Base-by-base conservation (phyloP, 2,888 invertebrate species). In the Eristalis tenax region DNA sequence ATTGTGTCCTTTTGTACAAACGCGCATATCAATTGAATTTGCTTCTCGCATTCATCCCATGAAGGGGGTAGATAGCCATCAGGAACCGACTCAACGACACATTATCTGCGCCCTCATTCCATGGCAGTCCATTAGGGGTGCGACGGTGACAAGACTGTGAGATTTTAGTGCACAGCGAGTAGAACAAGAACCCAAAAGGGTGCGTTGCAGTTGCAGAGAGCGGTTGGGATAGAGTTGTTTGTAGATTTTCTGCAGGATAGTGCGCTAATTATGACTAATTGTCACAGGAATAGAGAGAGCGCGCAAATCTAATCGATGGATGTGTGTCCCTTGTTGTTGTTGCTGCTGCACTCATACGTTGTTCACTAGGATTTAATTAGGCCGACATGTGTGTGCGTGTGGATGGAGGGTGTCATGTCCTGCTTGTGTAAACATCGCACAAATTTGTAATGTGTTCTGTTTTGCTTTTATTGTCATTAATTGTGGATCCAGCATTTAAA, bases 51-150 rank as follows among this genome's bases (percentile, higher is more conserved):
- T 71, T 70, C n/a, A 69, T n/a, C 64, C 15, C 11, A 28, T 10
- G 59, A 15, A 70, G 64, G 85, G 85, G 85, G 85, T 69, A 85
- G 85, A 85, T 85, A 77, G 15, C 13, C 71, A 85, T 85, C 85
- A 63, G 38, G 59, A 43, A 64, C 57, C 66, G 38, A 61, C 18
- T 68, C 28, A 22, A 61, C 66, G 50, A 38, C 74, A 64, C n/a
- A 22, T 40, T 65, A 70, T 22, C 66, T 61, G 66, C 82, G 66
- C 82, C 77, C 82, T 82, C 35, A 56, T 75, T 66, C 71, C 38
- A 13, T 2, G 50, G 18, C 50, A 50, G 35, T 73, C 43, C 66
- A 77, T 65, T 74, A 65, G 56, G 64, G 22, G 32, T 38, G 35
- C 43, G 50, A 35, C 40, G 26, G 18, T 28, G 32, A 50, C 64